Conservation (phyloP, 2,888 invertebrate genomes). For the Synanthedon tipuliformis region DNA sequence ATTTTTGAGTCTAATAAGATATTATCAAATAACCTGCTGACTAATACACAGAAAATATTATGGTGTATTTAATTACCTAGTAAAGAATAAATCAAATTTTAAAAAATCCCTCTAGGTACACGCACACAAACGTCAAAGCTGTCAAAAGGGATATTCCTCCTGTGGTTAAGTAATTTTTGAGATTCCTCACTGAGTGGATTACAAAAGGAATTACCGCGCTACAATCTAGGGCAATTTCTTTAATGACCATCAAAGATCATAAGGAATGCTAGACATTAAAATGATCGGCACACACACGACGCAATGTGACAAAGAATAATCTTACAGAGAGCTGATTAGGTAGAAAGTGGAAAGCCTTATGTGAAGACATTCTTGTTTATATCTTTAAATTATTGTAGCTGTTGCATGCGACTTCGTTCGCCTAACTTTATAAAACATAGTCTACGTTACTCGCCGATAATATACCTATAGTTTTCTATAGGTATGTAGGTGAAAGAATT, state of each 20-base stretch:
- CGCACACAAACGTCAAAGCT: not conserved
- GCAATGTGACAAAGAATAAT: not conserved
- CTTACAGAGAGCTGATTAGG: too few relatives aligned
- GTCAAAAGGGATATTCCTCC: not conserved
- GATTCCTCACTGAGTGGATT: slow-evolving; percentile 18
- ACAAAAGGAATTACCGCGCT: slow-evolving; percentile 24
- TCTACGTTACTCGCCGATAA: too few relatives aligned
- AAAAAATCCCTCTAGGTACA: not conserved
- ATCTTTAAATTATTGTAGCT: too few relatives aligned
- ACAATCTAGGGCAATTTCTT: slow-evolving; percentile 22
- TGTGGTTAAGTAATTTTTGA: slow-evolving; percentile 14
- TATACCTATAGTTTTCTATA: too few relatives aligned
- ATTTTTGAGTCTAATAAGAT: too few relatives aligned
- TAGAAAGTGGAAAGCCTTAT: too few relatives aligned
- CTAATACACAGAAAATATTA: not conserved
- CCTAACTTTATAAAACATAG: too few relatives aligned
- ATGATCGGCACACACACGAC: slow-evolving; percentile 28
- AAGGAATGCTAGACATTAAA: slow-evolving; percentile 13
- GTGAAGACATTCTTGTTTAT: too few relatives aligned
- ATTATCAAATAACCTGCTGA: too few relatives aligned
- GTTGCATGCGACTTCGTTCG: too few relatives aligned
- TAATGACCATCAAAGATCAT: slow-evolving; percentile 28
- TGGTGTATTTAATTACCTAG: not conserved
- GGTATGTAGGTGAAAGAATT: too few relatives aligned
- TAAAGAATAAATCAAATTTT: not conserved